Evolutionary conservation across 1,140 invertebrate species (phyloP).

Genomic region (Hyposmocoma kahamanoa): DNA sequence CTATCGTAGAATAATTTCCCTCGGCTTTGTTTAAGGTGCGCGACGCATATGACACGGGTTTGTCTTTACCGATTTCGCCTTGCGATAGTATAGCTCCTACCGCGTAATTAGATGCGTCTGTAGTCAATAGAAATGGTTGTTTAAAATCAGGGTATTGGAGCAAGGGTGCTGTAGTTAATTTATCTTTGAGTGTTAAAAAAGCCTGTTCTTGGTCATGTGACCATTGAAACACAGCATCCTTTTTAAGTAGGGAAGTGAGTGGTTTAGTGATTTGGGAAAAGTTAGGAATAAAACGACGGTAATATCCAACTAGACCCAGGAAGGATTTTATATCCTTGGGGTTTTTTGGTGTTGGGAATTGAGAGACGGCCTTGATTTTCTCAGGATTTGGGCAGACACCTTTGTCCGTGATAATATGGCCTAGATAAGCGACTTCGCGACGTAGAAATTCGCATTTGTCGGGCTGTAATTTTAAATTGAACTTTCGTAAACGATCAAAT

Average conservation of each 20-base stretch:
- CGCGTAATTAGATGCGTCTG: conserved; percentile 32
- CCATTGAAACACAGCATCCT: conserved; percentile 19
- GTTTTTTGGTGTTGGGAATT: conserved; percentile 39
- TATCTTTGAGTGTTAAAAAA: neutral
- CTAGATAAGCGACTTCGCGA: conserved; percentile 50
- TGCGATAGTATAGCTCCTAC: conserved; percentile 40
- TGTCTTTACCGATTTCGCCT: conserved; percentile 22
- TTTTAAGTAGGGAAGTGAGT: conserved; percentile 25
- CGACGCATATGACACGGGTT: conserved; percentile 27
- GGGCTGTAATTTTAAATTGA: conserved; percentile 54
- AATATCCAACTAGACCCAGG: conserved; percentile 33
- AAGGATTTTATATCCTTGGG: conserved; percentile 50
- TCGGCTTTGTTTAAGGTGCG: conserved; percentile 29
- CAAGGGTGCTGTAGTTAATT: neutral
- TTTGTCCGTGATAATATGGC: conserved; percentile 46
- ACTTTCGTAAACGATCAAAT: conserved; percentile 34
- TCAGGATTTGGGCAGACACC: conserved; percentile 45
- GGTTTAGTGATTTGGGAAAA: conserved; percentile 28
- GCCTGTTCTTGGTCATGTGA: neutral
- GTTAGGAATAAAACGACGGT: conserved; percentile 26
- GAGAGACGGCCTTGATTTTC: conserved; percentile 44
- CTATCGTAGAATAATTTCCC: conserved; percentile 23
- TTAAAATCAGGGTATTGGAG: neutral
- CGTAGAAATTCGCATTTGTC: conserved; percentile 61
- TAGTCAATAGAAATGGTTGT: conserved; percentile 31